These are phyloP conservation scores for Sphyrna mokarran DNA, from an alignment of 2,113 vertebrate species.

Conservation along the genomic window DNA sequence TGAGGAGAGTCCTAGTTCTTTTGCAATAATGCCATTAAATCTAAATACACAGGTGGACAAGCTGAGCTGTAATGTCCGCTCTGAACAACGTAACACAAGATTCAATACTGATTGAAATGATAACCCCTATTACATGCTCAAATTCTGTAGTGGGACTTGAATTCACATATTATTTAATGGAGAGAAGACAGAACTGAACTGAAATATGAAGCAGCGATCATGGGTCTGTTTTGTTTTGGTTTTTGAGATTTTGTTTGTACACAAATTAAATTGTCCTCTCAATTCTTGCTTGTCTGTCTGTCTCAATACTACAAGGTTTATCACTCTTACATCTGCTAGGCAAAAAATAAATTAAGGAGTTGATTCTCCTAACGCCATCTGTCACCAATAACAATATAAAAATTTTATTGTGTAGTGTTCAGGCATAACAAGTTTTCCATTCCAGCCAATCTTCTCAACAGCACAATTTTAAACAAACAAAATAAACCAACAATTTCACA, in stretches of 20 bases:
- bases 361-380: not conserved
- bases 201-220: not conserved
- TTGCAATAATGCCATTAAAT: not conserved
- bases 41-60: not conserved
- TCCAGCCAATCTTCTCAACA: slow-evolving; percentile 36
- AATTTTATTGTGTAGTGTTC: slow-evolving; percentile 37
- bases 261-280: not conserved
- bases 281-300: not conserved
- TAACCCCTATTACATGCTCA: not conserved
- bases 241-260: not conserved
- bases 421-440: slow-evolving; percentile 20
- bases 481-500: slow-evolving; percentile 33
- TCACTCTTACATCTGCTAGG: not conserved
- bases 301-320: not conserved
- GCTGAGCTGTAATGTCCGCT: not conserved
- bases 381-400: slow-evolving; percentile 32
- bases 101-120: not conserved
- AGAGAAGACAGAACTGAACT: not conserved
- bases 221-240: not conserved
- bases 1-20: not conserved
- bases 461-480: slow-evolving; percentile 38
- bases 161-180: not conserved
- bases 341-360: not conserved
- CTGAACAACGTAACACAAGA: not conserved
- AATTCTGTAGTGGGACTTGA: not conserved